Conservation (phyloP, 2,797 vertebrate genomes). For the Nannoperca australis region DNA sequence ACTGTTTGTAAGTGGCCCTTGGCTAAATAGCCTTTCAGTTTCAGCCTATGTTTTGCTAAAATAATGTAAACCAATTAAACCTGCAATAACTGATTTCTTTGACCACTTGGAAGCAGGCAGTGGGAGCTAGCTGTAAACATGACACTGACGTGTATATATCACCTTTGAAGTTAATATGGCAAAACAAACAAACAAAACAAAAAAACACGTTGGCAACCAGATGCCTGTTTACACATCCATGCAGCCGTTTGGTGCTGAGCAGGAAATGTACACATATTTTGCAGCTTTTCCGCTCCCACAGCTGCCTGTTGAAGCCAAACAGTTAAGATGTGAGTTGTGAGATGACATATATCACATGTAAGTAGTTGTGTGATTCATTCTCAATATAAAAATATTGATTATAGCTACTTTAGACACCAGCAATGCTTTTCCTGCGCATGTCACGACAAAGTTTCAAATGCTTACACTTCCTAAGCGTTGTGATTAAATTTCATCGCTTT, state of each 20-base stretch:
- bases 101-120: not conserved
- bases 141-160: not conserved
- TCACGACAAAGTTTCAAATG: constrained; percentile 35
- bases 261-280: not conserved
- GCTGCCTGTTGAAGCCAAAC: no score
- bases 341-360: not conserved
- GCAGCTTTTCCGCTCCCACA: not conserved
- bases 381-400: constrained; percentile 1
- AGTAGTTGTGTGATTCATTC: not conserved
- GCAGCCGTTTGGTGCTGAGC: not conserved
- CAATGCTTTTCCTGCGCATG: not conserved
- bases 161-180: not conserved
- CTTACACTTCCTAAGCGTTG: constrained; percentile 16
- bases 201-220: not conserved
- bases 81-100: not conserved
- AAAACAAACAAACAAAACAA: not conserved
- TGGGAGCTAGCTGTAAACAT: not conserved
- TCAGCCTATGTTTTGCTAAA: not conserved
- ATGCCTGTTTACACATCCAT: no score
- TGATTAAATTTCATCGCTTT: constrained; percentile 35
- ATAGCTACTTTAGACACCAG: not conserved
- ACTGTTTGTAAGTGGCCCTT: constrained; percentile 6
- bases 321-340: no score
- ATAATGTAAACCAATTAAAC: constrained; percentile 1
- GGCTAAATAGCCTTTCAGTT: constrained; percentile 4